Evolutionary conservation across 1,140 invertebrate species (phyloP), one percentile per base, ranked within the genome.

Genomic region (Anastrepha obliqua): DNA sequence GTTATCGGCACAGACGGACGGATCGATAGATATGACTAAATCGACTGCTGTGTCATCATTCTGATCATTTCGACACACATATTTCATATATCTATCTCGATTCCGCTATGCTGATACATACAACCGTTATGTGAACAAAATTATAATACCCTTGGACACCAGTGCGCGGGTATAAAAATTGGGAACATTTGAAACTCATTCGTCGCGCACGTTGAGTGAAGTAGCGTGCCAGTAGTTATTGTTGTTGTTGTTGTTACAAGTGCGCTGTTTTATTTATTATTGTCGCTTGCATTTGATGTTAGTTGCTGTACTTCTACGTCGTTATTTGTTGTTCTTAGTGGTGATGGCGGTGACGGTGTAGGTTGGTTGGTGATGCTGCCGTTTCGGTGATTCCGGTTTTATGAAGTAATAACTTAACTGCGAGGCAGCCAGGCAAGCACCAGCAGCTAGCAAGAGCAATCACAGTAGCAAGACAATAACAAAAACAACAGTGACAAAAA

Each of bases 301-400:
- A 3, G 8, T 20, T 51, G 13, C 20, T 67, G 64, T 67, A 17
- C 29, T 29, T 67, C 5, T 67, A 67, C 6, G 11, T 29, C 29
- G 29, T 29, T 29, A 29, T 29, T 29, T 29, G 29, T 29, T 29
- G 29, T 7, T 67, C 1, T 29, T 29, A 29, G 64, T 39, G 64
- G 15, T 47, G 17, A 13, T n/a, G 15, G 7, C 7, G 42, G 0
- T 6, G 17, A 44, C 29, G 15, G 11, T 8, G 51, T 55, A 8
- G 51, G 9, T 70, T n/a, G 20, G 11, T 70, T 62, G n/a, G 42
- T 81, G 51, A 55, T 29, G 74, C 42, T 91, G 90, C 91, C 91
- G 90, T 91, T 91, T 91, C 91, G 91, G 91, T 91, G 91, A 92
- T 91, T 91, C 91, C 91, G 91, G 91, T 90, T 91, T 91, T 91